These are phyloP conservation scores for Drosophila guanche DNA, from an alignment of 1,140 invertebrate species.

Conservation along the genomic window DNA sequence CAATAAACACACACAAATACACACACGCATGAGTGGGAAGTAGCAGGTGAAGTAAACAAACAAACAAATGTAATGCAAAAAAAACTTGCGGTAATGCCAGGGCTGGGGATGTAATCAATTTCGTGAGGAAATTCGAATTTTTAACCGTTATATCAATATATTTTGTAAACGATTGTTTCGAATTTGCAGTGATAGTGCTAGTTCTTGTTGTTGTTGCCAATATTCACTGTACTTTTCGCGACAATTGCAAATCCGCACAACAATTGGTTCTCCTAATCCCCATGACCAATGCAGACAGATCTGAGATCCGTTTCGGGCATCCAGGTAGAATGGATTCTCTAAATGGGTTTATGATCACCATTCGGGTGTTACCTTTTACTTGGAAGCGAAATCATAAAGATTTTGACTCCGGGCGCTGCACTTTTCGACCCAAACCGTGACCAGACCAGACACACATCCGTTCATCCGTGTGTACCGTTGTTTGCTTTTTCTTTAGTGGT, in stretches of 20 bases:
- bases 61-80: conserved; percentile 14
- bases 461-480: background rate
- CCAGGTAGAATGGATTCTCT: background rate
- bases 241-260: too few species aligned
- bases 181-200: too few species aligned
- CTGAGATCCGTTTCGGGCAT: background rate
- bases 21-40: conserved; percentile 6
- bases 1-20: conserved; percentile 7
- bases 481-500: background rate
- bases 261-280: too few species aligned
- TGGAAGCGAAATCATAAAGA: conserved; percentile 60
- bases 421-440: conserved; percentile 2
- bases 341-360: conserved; percentile 33
- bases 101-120: background rate
- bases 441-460: conserved; percentile 9
- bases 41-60: background rate
- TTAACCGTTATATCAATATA: background rate
- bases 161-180: background rate
- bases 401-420: conserved; percentile 64
- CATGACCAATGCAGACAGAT: too few species aligned
- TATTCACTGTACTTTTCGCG: too few species aligned
- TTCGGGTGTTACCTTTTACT: conserved; percentile 15
- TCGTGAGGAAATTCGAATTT: background rate
- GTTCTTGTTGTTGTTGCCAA: too few species aligned
- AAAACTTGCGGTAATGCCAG: conserved; percentile 2